Evolutionary conservation across 2,113 vertebrate species (phyloP).

Genomic region (Formicarius rufipectus): DNA sequence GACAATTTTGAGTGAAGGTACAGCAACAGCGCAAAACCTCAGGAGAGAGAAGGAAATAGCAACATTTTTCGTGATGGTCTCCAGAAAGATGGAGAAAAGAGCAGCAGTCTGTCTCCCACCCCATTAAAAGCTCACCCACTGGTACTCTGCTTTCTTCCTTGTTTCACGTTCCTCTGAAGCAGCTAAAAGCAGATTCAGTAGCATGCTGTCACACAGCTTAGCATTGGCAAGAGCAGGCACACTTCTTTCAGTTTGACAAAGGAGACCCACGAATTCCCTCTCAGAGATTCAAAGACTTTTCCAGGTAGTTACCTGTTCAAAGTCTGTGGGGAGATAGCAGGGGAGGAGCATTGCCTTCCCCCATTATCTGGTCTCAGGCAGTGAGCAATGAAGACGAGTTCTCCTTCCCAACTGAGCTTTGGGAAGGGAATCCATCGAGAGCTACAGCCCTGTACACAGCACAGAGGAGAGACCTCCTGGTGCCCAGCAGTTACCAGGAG

Average conservation of each 20-base stretch:
- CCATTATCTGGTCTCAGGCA: slow-evolving; percentile 15
- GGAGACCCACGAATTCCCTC: slow-evolving; percentile 59
- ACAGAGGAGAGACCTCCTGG: not conserved
- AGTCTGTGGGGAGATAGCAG: slow-evolving; percentile 54
- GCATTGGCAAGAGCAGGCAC: slow-evolving; percentile 38
- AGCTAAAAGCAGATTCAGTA: slow-evolving; percentile 66
- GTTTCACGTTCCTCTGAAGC: slow-evolving; percentile 63
- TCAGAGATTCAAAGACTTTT: slow-evolving; percentile 57
- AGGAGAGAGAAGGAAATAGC: slow-evolving; percentile 22
- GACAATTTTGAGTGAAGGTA: not conserved
- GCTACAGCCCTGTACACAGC: not conserved
- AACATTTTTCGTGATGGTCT: slow-evolving; percentile 66
- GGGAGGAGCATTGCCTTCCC: slow-evolving; percentile 53
- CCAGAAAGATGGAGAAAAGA: slow-evolving; percentile 72
- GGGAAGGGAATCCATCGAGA: slow-evolving; percentile 21
- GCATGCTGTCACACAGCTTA: slow-evolving; percentile 42
- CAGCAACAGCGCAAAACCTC: not conserved
- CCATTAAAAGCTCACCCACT: slow-evolving; percentile 73
- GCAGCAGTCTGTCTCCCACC: slow-evolving; percentile 68
- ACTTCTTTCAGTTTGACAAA: slow-evolving; percentile 61
- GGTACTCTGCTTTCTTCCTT: slow-evolving; percentile 71
- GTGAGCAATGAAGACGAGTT: slow-evolving; percentile 1
- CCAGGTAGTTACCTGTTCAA: slow-evolving; percentile 52
- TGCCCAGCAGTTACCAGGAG: not conserved
- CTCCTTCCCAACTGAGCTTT: slow-evolving; percentile 7